phyloP scores from a whole-genome alignment of 2,797 vertebrate species.

The Knipowitschia caucasica region DNA sequence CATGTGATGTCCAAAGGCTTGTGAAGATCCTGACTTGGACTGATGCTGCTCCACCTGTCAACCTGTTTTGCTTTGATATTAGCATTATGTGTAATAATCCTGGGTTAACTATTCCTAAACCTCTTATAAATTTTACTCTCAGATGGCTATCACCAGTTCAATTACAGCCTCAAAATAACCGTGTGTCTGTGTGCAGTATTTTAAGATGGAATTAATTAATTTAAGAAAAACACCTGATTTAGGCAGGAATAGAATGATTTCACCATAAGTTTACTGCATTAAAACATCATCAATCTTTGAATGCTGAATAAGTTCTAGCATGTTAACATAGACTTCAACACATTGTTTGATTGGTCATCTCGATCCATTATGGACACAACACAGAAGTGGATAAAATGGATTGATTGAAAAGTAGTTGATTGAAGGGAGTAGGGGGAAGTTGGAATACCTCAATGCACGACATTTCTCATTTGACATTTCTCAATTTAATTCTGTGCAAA shows the following conservation, averaged over 20 bases:
- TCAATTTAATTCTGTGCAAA: no score
- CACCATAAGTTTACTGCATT: background rate
- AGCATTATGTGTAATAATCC: background rate
- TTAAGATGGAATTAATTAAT: background rate
- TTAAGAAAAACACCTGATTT: background rate
- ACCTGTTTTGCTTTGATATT: slow-evolving; percentile 37
- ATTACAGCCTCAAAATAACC: slow-evolving; percentile 50
- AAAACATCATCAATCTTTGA: background rate
- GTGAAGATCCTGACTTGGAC: background rate
- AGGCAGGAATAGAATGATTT: background rate
- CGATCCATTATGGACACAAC: no score
- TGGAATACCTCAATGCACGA: no score
- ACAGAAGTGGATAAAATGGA: no score
- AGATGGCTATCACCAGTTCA: slow-evolving; percentile 64
- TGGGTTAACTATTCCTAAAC: slow-evolving; percentile 1
- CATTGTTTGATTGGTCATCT: no score
- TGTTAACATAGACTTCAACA: background rate
- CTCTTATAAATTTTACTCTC: slow-evolving; percentile 47
- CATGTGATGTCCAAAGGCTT: background rate
- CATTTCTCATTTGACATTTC: no score
- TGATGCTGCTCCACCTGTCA: background rate
- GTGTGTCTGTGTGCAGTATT: slow-evolving; percentile 28
- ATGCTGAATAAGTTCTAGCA: background rate
- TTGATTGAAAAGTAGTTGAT: no score
- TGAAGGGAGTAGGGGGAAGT: no score